These are phyloP conservation scores for Stenodera caucasica DNA, from an alignment of 2,888 invertebrate species.

Conservation along the genomic window DNA sequence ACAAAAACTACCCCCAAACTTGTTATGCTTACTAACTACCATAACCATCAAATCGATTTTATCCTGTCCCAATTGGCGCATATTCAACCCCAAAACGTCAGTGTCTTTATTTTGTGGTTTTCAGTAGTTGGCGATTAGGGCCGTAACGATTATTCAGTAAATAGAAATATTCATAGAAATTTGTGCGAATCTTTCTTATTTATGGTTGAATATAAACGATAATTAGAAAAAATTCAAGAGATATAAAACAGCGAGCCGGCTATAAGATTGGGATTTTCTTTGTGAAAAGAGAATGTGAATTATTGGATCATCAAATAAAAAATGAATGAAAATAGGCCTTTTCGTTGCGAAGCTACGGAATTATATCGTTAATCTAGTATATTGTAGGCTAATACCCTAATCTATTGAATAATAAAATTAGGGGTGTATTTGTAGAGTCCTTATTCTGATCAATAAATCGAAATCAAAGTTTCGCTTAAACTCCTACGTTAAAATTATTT, in stretches of 20 bases:
- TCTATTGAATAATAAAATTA: background rate
- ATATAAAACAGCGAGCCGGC: background rate
- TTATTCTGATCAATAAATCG: background rate
- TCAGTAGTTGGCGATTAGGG: background rate
- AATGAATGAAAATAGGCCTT: background rate
- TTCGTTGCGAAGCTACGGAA: background rate
- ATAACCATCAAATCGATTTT: background rate
- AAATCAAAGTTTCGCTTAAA: background rate
- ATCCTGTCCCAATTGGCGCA: background rate
- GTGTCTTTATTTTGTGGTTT: background rate
- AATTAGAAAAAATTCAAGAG: background rate
- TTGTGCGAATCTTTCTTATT: background rate
- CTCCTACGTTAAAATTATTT: too few relatives aligned
- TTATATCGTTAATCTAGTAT: background rate
- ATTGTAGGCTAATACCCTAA: background rate
- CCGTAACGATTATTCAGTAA: background rate
- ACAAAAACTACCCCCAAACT: background rate
- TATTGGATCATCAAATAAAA: background rate
- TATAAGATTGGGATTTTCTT: background rate
- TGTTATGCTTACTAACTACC: background rate
- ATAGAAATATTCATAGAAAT: background rate
- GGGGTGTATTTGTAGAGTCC: background rate
- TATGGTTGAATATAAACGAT: background rate
- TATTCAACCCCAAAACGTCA: background rate
- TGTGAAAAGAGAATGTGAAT: background rate